Evolutionary conservation across 1,140 invertebrate species (phyloP), one percentile per base, ranked within the genome.

Genomic region (Glossosoma conforme): DNA sequence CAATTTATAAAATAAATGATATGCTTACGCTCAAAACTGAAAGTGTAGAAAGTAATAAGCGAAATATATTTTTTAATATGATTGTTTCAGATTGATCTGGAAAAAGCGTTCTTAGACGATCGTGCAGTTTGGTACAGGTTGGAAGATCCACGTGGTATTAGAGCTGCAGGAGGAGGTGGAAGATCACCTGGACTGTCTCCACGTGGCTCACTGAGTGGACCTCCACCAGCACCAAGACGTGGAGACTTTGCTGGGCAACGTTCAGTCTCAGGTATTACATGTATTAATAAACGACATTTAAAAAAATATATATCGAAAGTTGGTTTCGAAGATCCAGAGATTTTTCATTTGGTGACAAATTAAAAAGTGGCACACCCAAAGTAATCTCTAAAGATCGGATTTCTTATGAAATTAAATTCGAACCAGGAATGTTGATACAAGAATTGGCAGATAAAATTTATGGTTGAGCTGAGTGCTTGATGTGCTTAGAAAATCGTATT

Each of bases 41-140:
- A n/a, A n/a, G n/a, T n/a, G n/a, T n/a, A 8, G n/a, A 30, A 8
- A 30, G 25, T n/a, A n/a, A n/a, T n/a, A n/a, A n/a, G n/a, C n/a
- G n/a, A n/a, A n/a, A n/a, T n/a, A 10, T 17, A 24, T 37, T 22
- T 42, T n/a, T n/a, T n/a, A n/a, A n/a, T n/a, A n/a, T n/a, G n/a
- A n/a, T n/a, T n/a, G n/a, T 24, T 36, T 37, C 56, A 75, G 72
- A 69, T 74, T 64, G 72, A 75, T 36, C 62, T 89, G 22, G 80
- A 89, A 58, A 88, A 87, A 67, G 88, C 87, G 3, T 87, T 91
- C 59, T 77, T 92, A 35, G 85, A 91, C 60, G 88, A 91, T 61
- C 81, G 87, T 48, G 85, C 89, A 3, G 84, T 88, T 17, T 93
- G 89, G 88, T 93, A 90, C 68, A 80, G 87, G 13, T 69, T 94